Evolutionary conservation across 2,888 invertebrate genomes (phyloP), one percentile per base, ranked within the genome.

Genomic region (Adela reaumurella): DNA sequence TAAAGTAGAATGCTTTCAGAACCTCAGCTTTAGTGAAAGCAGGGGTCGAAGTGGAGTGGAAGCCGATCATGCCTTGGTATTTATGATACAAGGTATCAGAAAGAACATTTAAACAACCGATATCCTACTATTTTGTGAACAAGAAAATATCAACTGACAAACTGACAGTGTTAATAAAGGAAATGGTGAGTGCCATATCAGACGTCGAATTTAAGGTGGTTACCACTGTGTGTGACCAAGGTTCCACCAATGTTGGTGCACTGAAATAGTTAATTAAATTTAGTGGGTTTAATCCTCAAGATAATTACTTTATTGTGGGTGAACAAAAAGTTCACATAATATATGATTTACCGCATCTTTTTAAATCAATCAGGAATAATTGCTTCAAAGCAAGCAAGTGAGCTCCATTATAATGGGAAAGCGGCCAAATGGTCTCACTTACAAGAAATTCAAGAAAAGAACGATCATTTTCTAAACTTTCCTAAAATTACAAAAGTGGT

Each of bases 71-170:
- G 53, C 52, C 14, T 44, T 55, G 2, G 55, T 55, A 0, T 56
- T 56, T 48, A 54, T 56, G 53, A 17, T 56, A 2, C 56, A 55
- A 49, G 58, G 55, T 2, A 2, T 57, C 17, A 19, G 41, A 16
- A 46, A 35, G 47, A 56, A 56, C n/a, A 46, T 48, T 51, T 17
- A 56, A 57, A n/a, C 54, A 55, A 43, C 56, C 56, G 4, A 28
- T 55, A 17, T 53, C 54, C n/a, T 54, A 51, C 49, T 58, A 54
- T 43, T 57, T 58, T 52, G 50, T 53, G 1, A 51, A 55, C 43
- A 48, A 48, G 42, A 54, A 52, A 2, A 52, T 51, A 17, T 50
- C 50, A 24, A 47, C 53, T 14, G 29, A 52, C 49, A 50, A 46
- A 1, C 43, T 52, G 17, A 20, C 46, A 10, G 44, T 41, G 17